Evolutionary conservation across 2,113 vertebrate species (phyloP), one percentile per base, ranked within the genome.

Genomic region (Ochotona princeps): DNA sequence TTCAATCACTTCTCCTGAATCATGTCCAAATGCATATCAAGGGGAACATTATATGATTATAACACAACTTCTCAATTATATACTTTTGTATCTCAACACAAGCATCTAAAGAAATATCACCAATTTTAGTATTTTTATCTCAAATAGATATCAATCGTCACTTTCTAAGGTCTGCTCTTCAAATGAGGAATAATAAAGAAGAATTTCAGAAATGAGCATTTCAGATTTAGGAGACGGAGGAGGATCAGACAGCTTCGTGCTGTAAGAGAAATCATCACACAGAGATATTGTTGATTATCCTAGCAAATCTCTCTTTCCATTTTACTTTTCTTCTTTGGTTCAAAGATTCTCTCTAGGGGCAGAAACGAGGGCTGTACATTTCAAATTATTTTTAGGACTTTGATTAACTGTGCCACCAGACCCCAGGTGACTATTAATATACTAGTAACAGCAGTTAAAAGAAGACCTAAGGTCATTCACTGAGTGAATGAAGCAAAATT

Each of bases 351-450:
- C 89, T 95, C 87, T 61, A 79, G 95, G 83, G 95, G 51, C 76
- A 93, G 76, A 92, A 95, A 25, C 83, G 49, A 94, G 80, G 93
- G 70, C 83, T 57, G 32, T 47, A 96, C 78, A 96, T 95, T 96
- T 97, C 81, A 84, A 91, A 96, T 94, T 96, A 97, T 97, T 96
- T 97, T 97, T 96, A 96, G 96, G 86, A 89, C 92, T 97, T 97
- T 96, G 94, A 97, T 97, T 96, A 97, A 96, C 91, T 93, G 95
- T 97, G 91, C 94, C 91, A 87, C 73, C 78, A 96, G 91, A 96
- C 95, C 95, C 83, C 92, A 96, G 92, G 94, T 97, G 95, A 96
- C 91, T 96, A 96, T 97, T 97, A 97, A 97, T 97, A 97, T 96
- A 96, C 94, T 94, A 95, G 94, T 96, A 96, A 96, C 96, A 73